phyloP scores from a whole-genome alignment of 1,140 invertebrate species.

The Drosophila kanapiae region DNA sequence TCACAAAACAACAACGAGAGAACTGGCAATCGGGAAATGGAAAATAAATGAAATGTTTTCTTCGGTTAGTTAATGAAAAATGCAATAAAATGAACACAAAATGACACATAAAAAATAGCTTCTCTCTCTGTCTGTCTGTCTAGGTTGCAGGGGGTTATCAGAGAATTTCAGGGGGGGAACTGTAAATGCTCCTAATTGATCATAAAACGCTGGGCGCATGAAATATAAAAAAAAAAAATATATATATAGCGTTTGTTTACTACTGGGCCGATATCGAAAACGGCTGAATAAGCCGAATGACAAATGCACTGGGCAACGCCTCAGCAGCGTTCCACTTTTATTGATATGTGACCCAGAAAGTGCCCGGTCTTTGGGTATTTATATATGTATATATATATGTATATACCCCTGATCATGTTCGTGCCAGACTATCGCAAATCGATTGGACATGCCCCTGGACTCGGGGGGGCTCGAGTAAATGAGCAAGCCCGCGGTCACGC shows the following conservation, averaged over 20 bases:
- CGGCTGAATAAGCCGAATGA: constrained; percentile 40
- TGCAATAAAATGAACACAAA: constrained; percentile 76
- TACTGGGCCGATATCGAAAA: constrained; percentile 30
- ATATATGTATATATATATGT: constrained; percentile 7
- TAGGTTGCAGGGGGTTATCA: constrained; percentile 34
- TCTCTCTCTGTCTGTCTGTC: constrained; percentile 3
- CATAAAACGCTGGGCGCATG: constrained; percentile 58
- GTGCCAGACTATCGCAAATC: constrained; percentile 66
- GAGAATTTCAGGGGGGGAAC: constrained; percentile 33
- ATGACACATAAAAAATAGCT: constrained; percentile 57
- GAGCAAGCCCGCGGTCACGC: constrained; percentile 67
- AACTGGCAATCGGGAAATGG: constrained; percentile 34
- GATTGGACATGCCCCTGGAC: constrained; percentile 63
- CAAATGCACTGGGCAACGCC: constrained; percentile 72
- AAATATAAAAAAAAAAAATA: constrained; percentile 16
- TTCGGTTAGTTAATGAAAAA: constrained; percentile 78
- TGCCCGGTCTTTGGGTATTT: constrained; percentile 6
- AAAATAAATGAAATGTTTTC: constrained; percentile 72
- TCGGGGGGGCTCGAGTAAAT: constrained; percentile 2
- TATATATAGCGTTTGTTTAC: constrained; percentile 38
- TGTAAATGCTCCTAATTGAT: constrained; percentile 80
- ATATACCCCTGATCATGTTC: constrained; percentile 14
- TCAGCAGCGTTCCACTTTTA: constrained; percentile 58
- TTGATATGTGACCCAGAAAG: constrained; percentile 80
- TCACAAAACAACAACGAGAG: constrained; percentile 51